Evolutionary conservation across 2,113 vertebrate species (phyloP).

Genomic region (Baryphthengus martii): DNA sequence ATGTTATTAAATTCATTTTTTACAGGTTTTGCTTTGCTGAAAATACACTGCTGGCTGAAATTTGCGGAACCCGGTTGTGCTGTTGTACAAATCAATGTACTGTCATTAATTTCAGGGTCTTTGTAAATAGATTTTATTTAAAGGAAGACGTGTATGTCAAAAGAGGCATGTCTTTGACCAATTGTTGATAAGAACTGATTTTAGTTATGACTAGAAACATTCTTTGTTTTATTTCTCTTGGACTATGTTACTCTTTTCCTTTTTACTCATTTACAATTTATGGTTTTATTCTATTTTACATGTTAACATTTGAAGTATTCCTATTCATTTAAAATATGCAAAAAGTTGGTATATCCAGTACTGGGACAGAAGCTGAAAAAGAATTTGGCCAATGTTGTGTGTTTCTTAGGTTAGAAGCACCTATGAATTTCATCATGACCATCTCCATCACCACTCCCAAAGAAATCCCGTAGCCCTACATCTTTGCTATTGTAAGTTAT

Average conservation of each 20-base stretch:
- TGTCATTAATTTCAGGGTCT: not conserved
- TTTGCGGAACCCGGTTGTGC: not conserved
- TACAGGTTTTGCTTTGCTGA: not conserved
- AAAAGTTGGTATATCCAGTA: not conserved
- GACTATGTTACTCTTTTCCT: not conserved
- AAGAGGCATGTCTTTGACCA: not conserved
- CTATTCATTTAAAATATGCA: rapidly evolving
- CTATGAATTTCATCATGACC: not conserved
- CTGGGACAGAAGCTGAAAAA: not conserved
- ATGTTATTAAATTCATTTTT: not conserved
- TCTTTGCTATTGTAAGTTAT: not conserved
- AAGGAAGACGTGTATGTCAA: not conserved
- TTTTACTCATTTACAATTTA: not conserved
- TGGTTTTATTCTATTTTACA: not conserved
- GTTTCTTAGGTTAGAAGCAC: not conserved
- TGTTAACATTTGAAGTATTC: not conserved
- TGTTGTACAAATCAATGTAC: not conserved
- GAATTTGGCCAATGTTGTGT: not conserved
- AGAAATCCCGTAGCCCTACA: not conserved
- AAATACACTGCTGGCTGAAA: not conserved
- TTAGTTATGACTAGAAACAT: not conserved
- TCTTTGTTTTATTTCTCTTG: not conserved
- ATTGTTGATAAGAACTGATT: not conserved
- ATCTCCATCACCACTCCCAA: not conserved
- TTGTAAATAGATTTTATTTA: not conserved